Evolutionary conservation across 2,888 invertebrate species (phyloP).

Genomic region (Eupeodes luniger): DNA sequence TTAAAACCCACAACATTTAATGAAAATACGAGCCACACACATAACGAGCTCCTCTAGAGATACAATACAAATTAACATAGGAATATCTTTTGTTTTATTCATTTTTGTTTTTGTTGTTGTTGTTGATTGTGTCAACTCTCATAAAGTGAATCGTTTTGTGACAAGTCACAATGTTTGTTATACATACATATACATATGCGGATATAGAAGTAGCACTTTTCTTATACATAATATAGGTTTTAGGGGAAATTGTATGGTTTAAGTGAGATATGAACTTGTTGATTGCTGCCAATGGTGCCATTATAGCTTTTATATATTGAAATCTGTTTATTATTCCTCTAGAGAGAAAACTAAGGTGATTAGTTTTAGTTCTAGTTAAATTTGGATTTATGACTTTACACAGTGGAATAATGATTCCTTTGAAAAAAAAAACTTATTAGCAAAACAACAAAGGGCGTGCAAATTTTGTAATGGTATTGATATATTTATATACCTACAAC

Average conservation of each 20-base stretch:
- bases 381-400: background rate
- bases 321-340: background rate
- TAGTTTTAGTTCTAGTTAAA: background rate
- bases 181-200: background rate
- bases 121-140: slow-evolving; percentile 6
- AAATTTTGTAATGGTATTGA: too few species aligned
- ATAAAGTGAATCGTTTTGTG: slow-evolving; percentile 25
- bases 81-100: background rate
- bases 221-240: background rate
- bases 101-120: background rate
- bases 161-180: slow-evolving; percentile 4
- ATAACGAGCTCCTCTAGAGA: background rate
- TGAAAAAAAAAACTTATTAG: too few species aligned
- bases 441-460: too few species aligned
- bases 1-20: slow-evolving; percentile 8
- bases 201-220: background rate
- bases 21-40: background rate
- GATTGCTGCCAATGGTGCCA: background rate
- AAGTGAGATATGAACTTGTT: slow-evolving; percentile 33
- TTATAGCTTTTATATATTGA: background rate
- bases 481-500: too few species aligned
- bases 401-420: too few species aligned
- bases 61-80: slow-evolving; percentile 18
- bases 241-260: slow-evolving; percentile 25
- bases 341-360: slow-evolving; percentile 18